These are phyloP conservation scores for Clitarchus hookeri DNA, from an alignment of 2,888 invertebrate species.

Conservation along the genomic window DNA sequence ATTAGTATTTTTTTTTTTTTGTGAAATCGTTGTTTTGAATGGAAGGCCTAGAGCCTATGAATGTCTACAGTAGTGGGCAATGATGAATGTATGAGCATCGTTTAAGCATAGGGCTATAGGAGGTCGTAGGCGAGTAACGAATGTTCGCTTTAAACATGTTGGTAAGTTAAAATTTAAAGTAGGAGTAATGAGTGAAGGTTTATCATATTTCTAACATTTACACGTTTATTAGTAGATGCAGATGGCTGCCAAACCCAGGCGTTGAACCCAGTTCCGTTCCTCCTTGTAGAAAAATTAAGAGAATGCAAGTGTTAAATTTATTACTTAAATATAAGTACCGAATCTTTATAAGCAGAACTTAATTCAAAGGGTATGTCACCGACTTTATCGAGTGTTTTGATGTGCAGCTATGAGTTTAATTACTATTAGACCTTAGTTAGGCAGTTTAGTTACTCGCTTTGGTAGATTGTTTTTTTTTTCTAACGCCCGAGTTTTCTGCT, in stretches of 20 bases:
- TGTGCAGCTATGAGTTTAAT: too few species aligned
- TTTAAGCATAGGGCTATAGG: not conserved
- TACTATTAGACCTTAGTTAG: too few species aligned
- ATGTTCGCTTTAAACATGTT: not conserved
- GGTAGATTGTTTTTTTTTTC: too few species aligned
- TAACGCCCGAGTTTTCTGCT: too few species aligned
- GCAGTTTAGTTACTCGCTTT: too few species aligned
- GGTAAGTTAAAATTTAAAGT: slow-evolving; percentile 18
- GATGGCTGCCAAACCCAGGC: slow-evolving; percentile 43
- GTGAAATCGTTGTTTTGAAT: not conserved
- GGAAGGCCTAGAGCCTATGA: not conserved
- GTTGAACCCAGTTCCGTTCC: slow-evolving; percentile 43
- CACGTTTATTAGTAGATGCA: not conserved
- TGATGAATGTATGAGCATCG: not conserved
- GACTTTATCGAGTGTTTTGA: too few species aligned
- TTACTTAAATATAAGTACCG: too few species aligned
- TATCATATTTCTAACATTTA: not conserved
- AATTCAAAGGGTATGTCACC: too few species aligned
- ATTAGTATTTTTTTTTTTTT: not conserved
- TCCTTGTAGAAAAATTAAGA: not conserved
- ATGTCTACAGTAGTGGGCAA: not conserved
- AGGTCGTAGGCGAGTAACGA: not conserved
- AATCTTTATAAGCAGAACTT: too few species aligned
- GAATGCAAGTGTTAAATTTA: too few species aligned
- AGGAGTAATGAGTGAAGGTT: slow-evolving; percentile 11